Conservation (phyloP, 2,888 invertebrate genomes). For the Tiliacea citrago region DNA sequence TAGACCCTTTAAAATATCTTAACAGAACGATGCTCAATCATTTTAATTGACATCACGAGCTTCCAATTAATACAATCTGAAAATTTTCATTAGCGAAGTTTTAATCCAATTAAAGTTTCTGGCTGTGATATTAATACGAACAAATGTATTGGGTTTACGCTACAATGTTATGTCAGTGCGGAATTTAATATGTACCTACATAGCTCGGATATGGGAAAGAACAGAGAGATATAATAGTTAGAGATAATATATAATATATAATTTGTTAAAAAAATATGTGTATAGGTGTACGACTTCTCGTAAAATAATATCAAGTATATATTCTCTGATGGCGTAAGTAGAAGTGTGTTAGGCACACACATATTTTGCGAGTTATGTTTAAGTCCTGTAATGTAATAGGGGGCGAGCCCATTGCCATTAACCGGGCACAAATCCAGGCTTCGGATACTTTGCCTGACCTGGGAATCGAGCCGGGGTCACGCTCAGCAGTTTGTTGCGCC, state of each 20-base stretch:
- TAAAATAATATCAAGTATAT: too few species aligned
- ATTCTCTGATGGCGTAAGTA: too few species aligned
- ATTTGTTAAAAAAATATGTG: too few species aligned
- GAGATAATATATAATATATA: too few species aligned
- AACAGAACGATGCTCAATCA: slow-evolving; percentile 13
- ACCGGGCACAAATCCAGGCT: background rate
- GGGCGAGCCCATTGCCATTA: too few species aligned
- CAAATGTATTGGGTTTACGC: slow-evolving; percentile 1
- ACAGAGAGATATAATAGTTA: too few species aligned
- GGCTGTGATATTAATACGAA: slow-evolving; percentile 2
- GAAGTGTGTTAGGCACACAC: too few species aligned
- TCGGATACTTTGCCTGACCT: background rate
- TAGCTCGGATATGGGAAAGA: background rate
- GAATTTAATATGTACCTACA: background rate
- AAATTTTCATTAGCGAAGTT: slow-evolving; percentile 31
- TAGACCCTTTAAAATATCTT: background rate
- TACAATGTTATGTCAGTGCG: background rate
- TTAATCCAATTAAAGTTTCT: slow-evolving; percentile 41
- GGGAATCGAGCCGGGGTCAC: background rate
- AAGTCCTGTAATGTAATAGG: too few species aligned
- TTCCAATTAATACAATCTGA: slow-evolving; percentile 30
- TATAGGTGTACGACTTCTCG: too few species aligned
- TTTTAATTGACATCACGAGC: slow-evolving; percentile 21
- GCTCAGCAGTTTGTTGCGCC: too few species aligned
- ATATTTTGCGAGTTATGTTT: too few species aligned